Conservation (phyloP, 2,888 invertebrate species). For the Melipona bicolor region DNA sequence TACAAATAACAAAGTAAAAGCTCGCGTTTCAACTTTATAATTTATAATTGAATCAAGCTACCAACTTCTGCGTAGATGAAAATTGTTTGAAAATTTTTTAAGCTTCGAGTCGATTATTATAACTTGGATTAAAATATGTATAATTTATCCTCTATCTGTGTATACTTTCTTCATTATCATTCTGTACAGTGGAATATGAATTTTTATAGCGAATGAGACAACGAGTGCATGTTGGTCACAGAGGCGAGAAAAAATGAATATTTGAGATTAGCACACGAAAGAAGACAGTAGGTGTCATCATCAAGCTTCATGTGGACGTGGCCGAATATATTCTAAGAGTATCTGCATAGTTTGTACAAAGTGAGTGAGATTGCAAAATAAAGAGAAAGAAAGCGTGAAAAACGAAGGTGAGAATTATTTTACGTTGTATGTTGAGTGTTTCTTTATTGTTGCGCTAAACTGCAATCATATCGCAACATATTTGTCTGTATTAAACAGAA, state of each 20-base stretch:
- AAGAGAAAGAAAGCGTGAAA: not conserved
- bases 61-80: too few species aligned
- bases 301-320: not conserved
- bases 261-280: not conserved
- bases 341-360: not conserved
- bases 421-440: not conserved
- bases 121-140: too few species aligned
- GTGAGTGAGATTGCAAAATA: not conserved
- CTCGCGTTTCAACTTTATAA: too few species aligned
- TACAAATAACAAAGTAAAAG: too few species aligned
- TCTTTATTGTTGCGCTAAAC: not conserved
- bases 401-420: not conserved
- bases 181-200: not conserved
- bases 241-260: not conserved
- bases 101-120: too few species aligned
- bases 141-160: too few species aligned
- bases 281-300: not conserved
- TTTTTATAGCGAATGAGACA: not conserved
- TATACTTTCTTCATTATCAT: not conserved
- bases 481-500: not conserved
- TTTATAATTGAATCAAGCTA: too few species aligned
- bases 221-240: not conserved
- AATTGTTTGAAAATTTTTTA: too few species aligned
- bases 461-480: not conserved
- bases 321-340: not conserved